These are phyloP conservation scores for Zoanthus solanderi DNA, from an alignment of 92 coral and sea anemone genomes.

Conservation along the genomic window DNA sequence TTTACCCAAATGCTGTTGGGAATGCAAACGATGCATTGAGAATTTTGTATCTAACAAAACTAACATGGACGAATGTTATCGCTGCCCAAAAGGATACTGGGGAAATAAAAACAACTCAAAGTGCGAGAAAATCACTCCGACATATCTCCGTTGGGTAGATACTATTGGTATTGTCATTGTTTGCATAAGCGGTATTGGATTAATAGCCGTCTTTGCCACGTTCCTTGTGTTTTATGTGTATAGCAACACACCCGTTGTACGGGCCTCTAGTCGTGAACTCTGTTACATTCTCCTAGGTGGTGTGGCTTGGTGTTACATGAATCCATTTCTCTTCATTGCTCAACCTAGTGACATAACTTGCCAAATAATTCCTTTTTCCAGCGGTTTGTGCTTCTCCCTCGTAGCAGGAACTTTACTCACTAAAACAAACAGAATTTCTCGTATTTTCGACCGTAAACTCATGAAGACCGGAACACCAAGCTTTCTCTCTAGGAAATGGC, in stretches of 20 bases:
- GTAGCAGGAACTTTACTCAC: constrained; percentile 87
- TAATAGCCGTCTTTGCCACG: constrained; percentile 59
- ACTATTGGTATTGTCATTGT: constrained; percentile 68
- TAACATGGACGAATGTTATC: constrained; percentile 72
- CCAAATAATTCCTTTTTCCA: constrained; percentile 69
- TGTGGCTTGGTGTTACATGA: constrained; percentile 78
- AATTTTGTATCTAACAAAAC: constrained; percentile 68
- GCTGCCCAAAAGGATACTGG: constrained; percentile 84
- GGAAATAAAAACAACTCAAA: constrained; percentile 68
- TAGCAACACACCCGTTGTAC: constrained; percentile 87
- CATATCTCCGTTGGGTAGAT: constrained; percentile 70
- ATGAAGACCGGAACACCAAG: constrained; percentile 80
- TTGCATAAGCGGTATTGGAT: constrained; percentile 72
- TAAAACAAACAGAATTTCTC: constrained; percentile 89
- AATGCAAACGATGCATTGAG: constrained; percentile 77
- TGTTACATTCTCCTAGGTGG: constrained; percentile 83
- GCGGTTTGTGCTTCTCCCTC: constrained; percentile 77
- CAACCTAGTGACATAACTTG: constrained; percentile 78
- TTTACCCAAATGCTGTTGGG: constrained; percentile 92
- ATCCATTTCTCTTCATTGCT: constrained; percentile 68
- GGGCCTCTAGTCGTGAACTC: constrained; percentile 91
- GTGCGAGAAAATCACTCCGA: constrained; percentile 77
- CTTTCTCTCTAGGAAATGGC: constrained; percentile 85
- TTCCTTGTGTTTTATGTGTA: constrained; percentile 70
- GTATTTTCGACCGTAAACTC: constrained; percentile 86